Evolutionary conservation across 2,888 invertebrate species (phyloP), one percentile per base, ranked within the genome.

Genomic region (Habrosyne pyritoides): DNA sequence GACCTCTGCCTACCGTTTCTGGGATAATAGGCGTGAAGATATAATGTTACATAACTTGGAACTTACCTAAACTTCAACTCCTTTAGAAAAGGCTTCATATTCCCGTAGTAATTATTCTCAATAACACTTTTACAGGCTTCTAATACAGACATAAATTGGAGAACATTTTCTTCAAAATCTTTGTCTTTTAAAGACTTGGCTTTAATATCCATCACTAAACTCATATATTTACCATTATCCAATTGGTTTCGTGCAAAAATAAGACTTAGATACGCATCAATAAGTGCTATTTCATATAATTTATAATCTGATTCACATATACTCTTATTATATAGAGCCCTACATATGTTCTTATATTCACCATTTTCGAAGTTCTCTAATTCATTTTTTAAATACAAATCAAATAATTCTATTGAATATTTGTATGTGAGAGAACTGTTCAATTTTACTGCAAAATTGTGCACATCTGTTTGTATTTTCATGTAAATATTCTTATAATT

Each of bases 281-380:
- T 53, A 0, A 91, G 59, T 0, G 89, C 84, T n/a, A 72, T 65
- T 18, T 81, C 79, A 12, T 79, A 84, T 14, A 79, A 52, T n/a
- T 81, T 80, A 0, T 33, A 71, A 30, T 91, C 89, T 7, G 89
- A 54, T 48, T 89, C 86, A 51, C 91, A 89, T 49, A 92, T 92
- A 55, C 89, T 83, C 36, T 88, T 90, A 30, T 92, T 92, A 22
- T 87, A 91, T 1, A 90, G 65, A 0, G 86, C 90, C 58, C 91
- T 63, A 4, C 85, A 77, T 0, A 90, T 68, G 53, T 90, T 91
- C 10, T 83, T 87, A 3, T 87, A 84, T 0, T 61, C 56, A 2
- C 73, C 72, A 3, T 57, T 67, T 47, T 69, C 72, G 2, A 72
- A 57, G 48, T 66, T 57, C 22, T 52, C 56, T 8, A 91, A 64